phyloP scores from a whole-genome alignment of 2,797 vertebrate genomes.

The Poecilia gillii region DNA sequence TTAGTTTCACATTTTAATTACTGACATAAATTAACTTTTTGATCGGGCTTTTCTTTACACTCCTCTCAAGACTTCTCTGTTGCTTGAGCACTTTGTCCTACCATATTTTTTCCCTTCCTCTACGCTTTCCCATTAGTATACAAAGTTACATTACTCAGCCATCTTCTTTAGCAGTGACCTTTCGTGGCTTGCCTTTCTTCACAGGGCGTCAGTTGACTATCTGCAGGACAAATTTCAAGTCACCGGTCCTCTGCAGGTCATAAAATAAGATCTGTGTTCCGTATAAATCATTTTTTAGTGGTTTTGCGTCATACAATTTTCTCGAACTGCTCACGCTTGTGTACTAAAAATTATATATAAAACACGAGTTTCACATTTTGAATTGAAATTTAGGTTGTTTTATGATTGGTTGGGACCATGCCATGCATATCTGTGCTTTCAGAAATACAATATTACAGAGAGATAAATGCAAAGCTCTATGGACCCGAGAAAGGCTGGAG shows the following conservation, averaged over 20 bases:
- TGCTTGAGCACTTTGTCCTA: background rate
- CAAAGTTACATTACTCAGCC: background rate
- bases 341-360: background rate
- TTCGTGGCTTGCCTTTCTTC: background rate
- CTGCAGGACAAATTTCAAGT: background rate
- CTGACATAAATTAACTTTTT: too few species aligned
- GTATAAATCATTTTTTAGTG: background rate
- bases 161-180: background rate
- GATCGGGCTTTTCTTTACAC: background rate
- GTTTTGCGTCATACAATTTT: background rate
- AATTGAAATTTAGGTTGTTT: background rate
- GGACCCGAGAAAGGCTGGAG: conserved; percentile 33
- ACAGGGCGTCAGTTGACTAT: background rate
- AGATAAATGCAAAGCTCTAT: conserved; percentile 44
- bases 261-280: background rate
- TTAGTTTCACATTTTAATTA: too few species aligned
- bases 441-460: conserved; percentile 21
- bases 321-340: background rate
- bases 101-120: background rate
- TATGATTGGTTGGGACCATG: background rate
- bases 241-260: background rate
- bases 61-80: background rate
- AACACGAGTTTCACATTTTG: background rate
- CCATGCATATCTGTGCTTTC: conserved; percentile 8
- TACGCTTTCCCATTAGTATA: background rate